Evolutionary conservation across 2,888 invertebrate genomes (phyloP).

Genomic region (Lobophora halterata): DNA sequence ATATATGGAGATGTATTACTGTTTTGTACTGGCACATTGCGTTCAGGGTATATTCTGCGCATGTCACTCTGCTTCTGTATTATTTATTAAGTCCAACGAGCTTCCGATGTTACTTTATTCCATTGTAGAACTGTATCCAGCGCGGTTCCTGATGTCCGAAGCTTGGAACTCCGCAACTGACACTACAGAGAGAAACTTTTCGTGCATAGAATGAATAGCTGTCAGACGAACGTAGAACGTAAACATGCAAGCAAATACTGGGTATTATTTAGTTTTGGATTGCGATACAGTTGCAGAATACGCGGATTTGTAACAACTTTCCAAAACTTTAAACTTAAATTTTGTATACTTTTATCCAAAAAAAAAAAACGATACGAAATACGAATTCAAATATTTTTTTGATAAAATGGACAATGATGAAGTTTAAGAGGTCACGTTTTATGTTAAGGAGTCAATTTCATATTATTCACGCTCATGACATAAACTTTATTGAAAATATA

Average conservation of each 20-base stretch:
- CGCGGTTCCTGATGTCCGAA: constrained; percentile 72
- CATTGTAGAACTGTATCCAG: constrained; percentile 69
- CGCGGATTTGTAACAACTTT: constrained; percentile 15
- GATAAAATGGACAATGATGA: too few relatives aligned
- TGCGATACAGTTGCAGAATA: constrained; percentile 28
- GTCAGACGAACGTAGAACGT: constrained; percentile 72
- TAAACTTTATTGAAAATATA: constrained; percentile 20
- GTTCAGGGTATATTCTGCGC: constrained; percentile 64
- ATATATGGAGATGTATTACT: constrained; percentile 6
- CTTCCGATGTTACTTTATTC: constrained; percentile 79
- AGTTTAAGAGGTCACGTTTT: too few relatives aligned
- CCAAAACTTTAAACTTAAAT: constrained; percentile 4
- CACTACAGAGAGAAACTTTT: constrained; percentile 72
- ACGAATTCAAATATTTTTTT: too few relatives aligned
- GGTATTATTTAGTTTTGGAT: constrained; percentile 59
- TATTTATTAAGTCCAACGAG: constrained; percentile 80
- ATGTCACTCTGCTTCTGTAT: constrained; percentile 74
- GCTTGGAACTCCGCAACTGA: constrained; percentile 70
- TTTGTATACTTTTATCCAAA: too few relatives aligned
- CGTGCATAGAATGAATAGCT: constrained; percentile 77
- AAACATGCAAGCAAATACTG: constrained; percentile 68
- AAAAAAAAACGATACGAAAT: too few relatives aligned
- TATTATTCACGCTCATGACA: too few relatives aligned
- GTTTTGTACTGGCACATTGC: constrained; percentile 2
- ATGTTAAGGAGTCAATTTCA: constrained; percentile 1